These are phyloP conservation scores for Andrena fulva DNA, from an alignment of 2,888 invertebrate genomes.

Conservation along the genomic window DNA sequence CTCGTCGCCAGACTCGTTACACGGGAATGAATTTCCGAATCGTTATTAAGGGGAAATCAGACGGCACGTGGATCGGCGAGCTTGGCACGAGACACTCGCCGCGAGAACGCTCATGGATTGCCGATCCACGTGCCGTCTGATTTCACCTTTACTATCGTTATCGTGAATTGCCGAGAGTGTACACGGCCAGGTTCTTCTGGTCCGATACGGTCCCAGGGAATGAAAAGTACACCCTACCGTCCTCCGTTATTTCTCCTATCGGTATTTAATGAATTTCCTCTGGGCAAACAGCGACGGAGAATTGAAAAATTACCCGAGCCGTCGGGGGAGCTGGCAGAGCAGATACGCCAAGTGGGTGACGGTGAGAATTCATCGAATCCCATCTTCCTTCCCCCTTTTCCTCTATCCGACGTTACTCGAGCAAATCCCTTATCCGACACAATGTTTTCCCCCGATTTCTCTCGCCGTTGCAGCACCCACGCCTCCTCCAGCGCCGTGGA, in stretches of 20 bases:
- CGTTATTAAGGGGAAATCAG: constrained; percentile 2
- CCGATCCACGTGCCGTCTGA: too few species aligned
- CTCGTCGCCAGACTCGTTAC: not conserved
- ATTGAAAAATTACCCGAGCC: constrained; percentile 59
- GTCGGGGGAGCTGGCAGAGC: constrained; percentile 26
- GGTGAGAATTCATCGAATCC: constrained; percentile 41
- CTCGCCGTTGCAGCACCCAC: constrained; percentile 18
- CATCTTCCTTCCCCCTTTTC: not conserved
- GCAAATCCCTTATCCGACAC: constrained; percentile 18
- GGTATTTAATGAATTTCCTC: constrained; percentile 67
- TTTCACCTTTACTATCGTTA: constrained; percentile 1
- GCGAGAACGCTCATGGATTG: too few species aligned
- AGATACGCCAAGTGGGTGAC: constrained; percentile 6
- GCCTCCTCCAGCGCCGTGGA: not conserved
- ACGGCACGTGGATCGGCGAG: too few species aligned
- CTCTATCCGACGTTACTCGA: constrained; percentile 8
- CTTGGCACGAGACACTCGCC: too few species aligned
- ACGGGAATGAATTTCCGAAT: not conserved
- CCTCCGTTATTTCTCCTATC: constrained; percentile 43
- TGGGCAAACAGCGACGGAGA: constrained; percentile 47
- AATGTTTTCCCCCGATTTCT: constrained; percentile 33
- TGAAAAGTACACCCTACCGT: constrained; percentile 52
- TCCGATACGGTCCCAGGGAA: constrained; percentile 49
- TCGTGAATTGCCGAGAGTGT: constrained; percentile 22
- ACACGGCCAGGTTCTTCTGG: constrained; percentile 11